Base-by-base conservation (phyloP, 30 jellyfish, hydroid and myxozoan species). In the Nemopilema nomurai region DNA sequence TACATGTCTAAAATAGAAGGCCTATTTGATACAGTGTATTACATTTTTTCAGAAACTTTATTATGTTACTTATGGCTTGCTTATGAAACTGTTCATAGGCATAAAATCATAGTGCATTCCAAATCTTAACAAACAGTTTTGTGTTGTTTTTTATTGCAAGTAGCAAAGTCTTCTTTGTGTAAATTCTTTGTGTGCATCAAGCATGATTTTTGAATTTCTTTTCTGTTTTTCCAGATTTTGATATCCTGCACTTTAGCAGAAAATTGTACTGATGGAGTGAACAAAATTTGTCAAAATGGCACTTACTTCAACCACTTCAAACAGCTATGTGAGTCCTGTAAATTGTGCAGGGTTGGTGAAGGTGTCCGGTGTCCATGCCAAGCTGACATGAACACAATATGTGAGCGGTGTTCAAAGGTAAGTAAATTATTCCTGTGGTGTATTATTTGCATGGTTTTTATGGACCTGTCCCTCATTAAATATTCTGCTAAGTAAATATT, bases 351-450 rank as follows among this genome's bases (percentile, higher is more conserved):
- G 63, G 28, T 52, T 1, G 76, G 76, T 8, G 26, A 76, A 51
- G 86, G 86, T 0, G 86, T 76, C 8, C 21, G 62, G 28, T 76
- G 86, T 24, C 52, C 52, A 8, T 76, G 86, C 76, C 27, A 28
- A 22, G 24, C 1, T 52, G 0, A 23, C 1, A 20, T 75, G 9
- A 76, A 76, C 30, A 76, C 86, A 51, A 26, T 49, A 26, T 76
- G 86, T 27, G 76, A 51, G 0, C 1, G 71, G 62, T 76, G 86
- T 63, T 0, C 86, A 24, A 76, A 76, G 76, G 86, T 76, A 51
- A 76, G 62, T 52, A 8, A 24, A 27, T 16, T 30, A 20, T 16
- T 13, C 16, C 18, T 28, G 18, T 19, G 67, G 67, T 9, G 19
- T 9, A 19, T 9, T 51, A 9, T 19, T 51, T 19, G 16, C 67